Percentiles rank a stretch among this genome's conserved stretches.
phyloP scores from a whole-genome alignment of 2,113 vertebrate genomes.

The Phrynosoma platyrhinos region DNA sequence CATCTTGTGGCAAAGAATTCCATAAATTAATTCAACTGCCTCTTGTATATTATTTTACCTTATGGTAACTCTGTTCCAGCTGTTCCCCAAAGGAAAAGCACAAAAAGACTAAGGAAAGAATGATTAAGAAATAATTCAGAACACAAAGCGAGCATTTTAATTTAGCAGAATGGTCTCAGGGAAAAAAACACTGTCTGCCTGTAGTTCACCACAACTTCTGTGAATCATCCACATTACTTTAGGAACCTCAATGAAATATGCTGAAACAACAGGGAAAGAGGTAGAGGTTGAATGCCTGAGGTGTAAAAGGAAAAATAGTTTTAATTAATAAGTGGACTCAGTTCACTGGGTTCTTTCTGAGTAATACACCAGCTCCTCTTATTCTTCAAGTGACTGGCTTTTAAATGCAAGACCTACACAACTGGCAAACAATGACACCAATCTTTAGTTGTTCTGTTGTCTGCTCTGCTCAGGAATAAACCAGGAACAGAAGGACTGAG shows the following conservation, averaged over 20 bases:
- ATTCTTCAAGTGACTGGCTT: neutral
- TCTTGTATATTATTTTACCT: neutral
- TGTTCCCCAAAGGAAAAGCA: neutral
- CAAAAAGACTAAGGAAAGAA: neutral
- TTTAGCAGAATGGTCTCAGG: conserved; percentile 18
- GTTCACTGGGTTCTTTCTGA: accelerated
- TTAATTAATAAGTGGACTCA: accelerated
- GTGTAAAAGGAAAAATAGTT: neutral
- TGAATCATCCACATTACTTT: conserved; percentile 29
- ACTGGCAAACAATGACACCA: neutral
- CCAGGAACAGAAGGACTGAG: neutral
- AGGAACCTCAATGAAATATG: conserved; percentile 11
- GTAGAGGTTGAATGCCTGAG: neutral
- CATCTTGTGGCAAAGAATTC: neutral
- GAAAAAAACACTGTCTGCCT: conserved; percentile 33
- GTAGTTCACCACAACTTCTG: conserved; percentile 19
- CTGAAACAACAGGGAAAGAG: conserved; percentile 3
- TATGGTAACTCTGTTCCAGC: accelerated
- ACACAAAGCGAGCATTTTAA: neutral
- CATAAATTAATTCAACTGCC: neutral
- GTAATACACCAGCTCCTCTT: neutral
- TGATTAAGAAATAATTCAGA: conserved; percentile 5
- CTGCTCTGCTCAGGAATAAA: neutral
- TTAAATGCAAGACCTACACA: neutral
- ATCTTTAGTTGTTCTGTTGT: neutral